Evolutionary conservation across 2,888 invertebrate species (phyloP).

Genomic region (Mellilla xanthometata): DNA sequence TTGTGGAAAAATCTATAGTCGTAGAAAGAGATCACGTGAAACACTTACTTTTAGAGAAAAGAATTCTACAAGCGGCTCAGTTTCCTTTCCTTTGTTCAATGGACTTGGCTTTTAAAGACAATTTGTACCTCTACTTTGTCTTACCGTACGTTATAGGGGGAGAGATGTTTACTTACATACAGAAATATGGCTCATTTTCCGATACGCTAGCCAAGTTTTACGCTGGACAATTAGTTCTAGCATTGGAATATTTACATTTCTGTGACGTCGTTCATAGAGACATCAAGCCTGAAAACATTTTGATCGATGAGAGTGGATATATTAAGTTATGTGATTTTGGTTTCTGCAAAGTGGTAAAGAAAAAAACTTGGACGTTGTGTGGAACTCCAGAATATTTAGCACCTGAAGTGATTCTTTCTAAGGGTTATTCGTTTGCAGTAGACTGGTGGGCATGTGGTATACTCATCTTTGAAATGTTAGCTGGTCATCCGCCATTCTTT

Average conservation of each 20-base stretch:
- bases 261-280: conserved; percentile 93
- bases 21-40: conserved; percentile 94
- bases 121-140: conserved; percentile 91
- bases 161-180: conserved; percentile 91
- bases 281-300: conserved; percentile 94
- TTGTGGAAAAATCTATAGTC: conserved; percentile 91
- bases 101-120: conserved; percentile 92
- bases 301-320: conserved; percentile 89
- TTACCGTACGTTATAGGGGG: conserved; percentile 92
- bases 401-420: conserved; percentile 93
- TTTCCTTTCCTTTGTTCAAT: conserved; percentile 94
- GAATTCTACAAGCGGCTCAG: conserved; percentile 89
- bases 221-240: conserved; percentile 93
- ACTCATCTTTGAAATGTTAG: conserved; percentile 93
- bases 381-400: conserved; percentile 98
- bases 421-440: conserved; percentile 94
- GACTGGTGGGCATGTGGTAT: conserved; percentile 98
- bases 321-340: conserved; percentile 95
- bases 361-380: conserved; percentile 94
- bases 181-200: conserved; percentile 84
- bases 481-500: conserved; percentile 96
- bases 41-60: conserved; percentile 94
- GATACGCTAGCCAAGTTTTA: conserved; percentile 93
- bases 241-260: conserved; percentile 94
- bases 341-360: conserved; percentile 90